Conservation (phyloP, 1,140 invertebrate genomes). For the Pentalonia nigronervosa region DNA sequence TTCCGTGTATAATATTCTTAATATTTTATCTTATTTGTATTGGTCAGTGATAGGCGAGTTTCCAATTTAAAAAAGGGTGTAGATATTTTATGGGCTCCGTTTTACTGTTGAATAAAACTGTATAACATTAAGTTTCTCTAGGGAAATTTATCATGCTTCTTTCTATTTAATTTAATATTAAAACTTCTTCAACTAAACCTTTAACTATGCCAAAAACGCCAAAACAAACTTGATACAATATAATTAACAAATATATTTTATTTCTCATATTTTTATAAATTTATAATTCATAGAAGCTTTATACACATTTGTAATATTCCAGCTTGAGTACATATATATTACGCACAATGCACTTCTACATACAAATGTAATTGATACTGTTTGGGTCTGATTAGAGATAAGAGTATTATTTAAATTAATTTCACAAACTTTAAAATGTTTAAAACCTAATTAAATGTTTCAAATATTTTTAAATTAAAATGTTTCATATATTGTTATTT, state of each 20-base stretch:
- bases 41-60: conserved; percentile 29
- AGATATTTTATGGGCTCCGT: conserved; percentile 29
- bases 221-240: neutral
- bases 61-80: conserved; percentile 24
- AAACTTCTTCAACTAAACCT: neutral
- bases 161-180: conserved; percentile 24
- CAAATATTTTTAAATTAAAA: no score
- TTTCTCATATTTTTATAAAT: neutral
- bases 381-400: neutral
- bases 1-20: conserved; percentile 8
- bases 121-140: conserved; percentile 10
- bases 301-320: neutral
- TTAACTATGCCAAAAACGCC: neutral
- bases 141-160: neutral
- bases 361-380: neutral
- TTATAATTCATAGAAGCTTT: neutral
- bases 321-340: neutral
- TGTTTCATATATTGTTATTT: neutral
- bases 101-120: neutral
- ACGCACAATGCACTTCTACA: neutral
- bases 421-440: neutral
- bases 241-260: neutral
- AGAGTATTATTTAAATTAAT: neutral
- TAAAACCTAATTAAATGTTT: no score
- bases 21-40: conserved; percentile 36